Conservation (phyloP, 1,140 invertebrate species). For the Lasioglossum baleicum region DNA sequence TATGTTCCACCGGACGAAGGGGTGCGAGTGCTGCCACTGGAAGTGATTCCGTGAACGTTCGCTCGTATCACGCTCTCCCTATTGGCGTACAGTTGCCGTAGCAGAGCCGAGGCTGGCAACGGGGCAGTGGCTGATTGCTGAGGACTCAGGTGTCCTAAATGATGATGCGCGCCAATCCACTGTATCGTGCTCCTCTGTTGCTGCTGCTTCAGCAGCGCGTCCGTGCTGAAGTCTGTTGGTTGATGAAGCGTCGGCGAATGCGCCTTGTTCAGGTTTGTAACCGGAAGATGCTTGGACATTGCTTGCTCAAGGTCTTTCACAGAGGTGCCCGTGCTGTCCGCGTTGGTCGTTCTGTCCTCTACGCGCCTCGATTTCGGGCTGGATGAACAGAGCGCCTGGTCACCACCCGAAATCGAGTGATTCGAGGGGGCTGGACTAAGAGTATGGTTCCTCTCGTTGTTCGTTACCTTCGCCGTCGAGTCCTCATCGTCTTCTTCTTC, state of each 20-base stretch:
- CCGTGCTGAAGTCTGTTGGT: constrained; percentile 92
- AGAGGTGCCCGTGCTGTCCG: constrained; percentile 81
- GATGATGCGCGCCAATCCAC: constrained; percentile 92
- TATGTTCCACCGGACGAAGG: constrained; percentile 77
- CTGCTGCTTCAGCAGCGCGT: constrained; percentile 89
- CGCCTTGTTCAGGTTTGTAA: constrained; percentile 82
- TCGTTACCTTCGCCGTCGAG: constrained; percentile 64
- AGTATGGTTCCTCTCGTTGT: constrained; percentile 76
- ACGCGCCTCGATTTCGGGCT: constrained; percentile 78
- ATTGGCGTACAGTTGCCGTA: constrained; percentile 93
- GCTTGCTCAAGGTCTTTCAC: constrained; percentile 96
- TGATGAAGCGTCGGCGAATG: constrained; percentile 82
- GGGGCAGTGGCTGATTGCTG: constrained; percentile 82
- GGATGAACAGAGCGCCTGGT: constrained; percentile 69
- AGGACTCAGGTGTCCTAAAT: constrained; percentile 83
- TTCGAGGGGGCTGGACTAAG: constrained; percentile 83
- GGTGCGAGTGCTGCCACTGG: constrained; percentile 77
- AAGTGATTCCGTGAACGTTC: constrained; percentile 88
- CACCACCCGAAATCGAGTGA: constrained; percentile 74
- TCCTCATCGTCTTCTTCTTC: constrained; percentile 82
- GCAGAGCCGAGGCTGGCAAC: constrained; percentile 90
- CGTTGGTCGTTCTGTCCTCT: constrained; percentile 76
- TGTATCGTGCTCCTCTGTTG: constrained; percentile 94
- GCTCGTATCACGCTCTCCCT: constrained; percentile 96
- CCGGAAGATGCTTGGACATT: constrained; percentile 96